Evolutionary conservation across 2,888 invertebrate genomes (phyloP).

Genomic region (Latrodectus elegans): DNA sequence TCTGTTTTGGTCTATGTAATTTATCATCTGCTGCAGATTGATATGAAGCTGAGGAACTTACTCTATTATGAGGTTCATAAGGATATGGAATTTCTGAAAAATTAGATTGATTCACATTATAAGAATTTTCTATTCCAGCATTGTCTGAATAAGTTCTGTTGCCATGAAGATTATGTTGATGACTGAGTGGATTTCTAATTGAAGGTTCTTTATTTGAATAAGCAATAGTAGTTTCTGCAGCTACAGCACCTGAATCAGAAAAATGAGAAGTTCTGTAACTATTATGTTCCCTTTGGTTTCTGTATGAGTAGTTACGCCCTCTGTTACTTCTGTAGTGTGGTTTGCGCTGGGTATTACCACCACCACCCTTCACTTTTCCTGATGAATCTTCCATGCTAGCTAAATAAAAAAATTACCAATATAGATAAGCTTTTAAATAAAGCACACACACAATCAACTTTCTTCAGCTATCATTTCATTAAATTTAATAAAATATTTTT

Average conservation of each 20-base stretch:
- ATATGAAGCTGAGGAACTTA: too few species aligned
- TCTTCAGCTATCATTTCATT: too few species aligned
- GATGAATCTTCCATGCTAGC: neutral
- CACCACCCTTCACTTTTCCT: neutral
- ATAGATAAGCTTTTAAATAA: too few species aligned
- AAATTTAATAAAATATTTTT: too few species aligned
- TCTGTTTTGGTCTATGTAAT: too few species aligned
- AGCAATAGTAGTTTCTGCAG: neutral
- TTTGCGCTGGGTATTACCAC: neutral
- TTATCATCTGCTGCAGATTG: too few species aligned
- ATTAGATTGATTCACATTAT: neutral
- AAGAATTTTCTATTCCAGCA: neutral
- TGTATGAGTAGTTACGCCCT: neutral
- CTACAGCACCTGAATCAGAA: neutral
- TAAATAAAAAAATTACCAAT: neutral
- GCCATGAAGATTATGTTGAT: neutral
- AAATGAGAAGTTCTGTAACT: neutral
- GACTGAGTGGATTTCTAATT: too few species aligned
- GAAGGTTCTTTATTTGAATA: too few species aligned
- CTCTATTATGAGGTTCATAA: too few species aligned
- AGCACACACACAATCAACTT: too few species aligned
- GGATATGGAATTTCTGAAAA: too few species aligned
- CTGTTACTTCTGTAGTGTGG: slow-evolving; percentile 10
- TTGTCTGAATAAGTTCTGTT: neutral
- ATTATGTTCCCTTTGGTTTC: slow-evolving; percentile 1